Evolutionary conservation across 2,113 vertebrate genomes (phyloP), one percentile per base, ranked within the genome.

Genomic region (Pseudois nayaur): DNA sequence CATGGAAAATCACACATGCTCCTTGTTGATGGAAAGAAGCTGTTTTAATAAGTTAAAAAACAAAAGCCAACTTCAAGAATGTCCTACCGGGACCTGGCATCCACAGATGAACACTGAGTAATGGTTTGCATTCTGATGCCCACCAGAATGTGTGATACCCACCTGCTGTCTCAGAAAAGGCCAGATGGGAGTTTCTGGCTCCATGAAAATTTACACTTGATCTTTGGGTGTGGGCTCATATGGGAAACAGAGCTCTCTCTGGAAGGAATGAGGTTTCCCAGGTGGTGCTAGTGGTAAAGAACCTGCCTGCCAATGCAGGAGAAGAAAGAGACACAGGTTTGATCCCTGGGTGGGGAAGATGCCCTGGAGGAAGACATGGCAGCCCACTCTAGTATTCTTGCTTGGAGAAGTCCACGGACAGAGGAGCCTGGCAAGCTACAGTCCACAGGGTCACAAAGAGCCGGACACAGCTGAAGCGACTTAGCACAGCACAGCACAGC

Each of bases 31-130:
- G 55, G 59, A 92, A 90, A 67, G 21, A 85, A 76, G 54, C 54
- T 96, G 92, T 94, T 95, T 92, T 83, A 87, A 74, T 55, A 87
- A 52, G 27, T 67, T 84, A 36, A 81, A 55, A 62, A 59, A 83
- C 40, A 64, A 81, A 60, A 83, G 67, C 36, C 59, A 57, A 36
- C 57, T 76, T 81, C 31, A 55, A 78, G 36, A 89, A 88, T n/a
- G n/a, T 92, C 36, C 84, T 78, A 25, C 19, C 1, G 3, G 45
- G 71, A 71, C 10, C 27, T 48, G 52, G 57, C 62, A 55, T 74
- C 62, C 74, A 67, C 45, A 67, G 67, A 89, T 71, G 17, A 57
- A 83, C 23, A 60, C 5, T 31, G 31, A 59, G 15, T 29, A 3
- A n/a, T 43, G 0, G 4, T 33, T 43, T 14, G 23, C 13, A 8